phyloP scores from a whole-genome alignment of 2,113 vertebrate genomes.

The Gyps fulvus region DNA sequence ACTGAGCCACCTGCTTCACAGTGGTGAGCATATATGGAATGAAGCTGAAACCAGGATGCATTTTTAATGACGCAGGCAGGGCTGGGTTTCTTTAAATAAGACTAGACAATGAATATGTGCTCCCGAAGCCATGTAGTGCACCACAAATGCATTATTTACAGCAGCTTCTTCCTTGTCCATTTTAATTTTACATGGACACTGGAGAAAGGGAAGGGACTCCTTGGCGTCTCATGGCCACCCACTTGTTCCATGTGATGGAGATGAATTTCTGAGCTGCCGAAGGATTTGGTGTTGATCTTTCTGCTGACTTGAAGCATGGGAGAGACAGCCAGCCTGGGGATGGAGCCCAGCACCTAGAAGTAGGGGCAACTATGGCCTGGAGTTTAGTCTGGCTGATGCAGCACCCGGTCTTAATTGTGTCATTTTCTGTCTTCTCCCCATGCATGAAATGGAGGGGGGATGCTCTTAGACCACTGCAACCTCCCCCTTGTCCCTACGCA shows the following conservation, averaged over 20 bases:
- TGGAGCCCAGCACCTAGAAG: background rate
- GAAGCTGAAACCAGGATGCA: slow-evolving; percentile 64
- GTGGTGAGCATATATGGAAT: slow-evolving; percentile 25
- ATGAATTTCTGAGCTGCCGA: background rate
- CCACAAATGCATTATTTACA: slow-evolving; percentile 68
- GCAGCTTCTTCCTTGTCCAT: slow-evolving; percentile 60
- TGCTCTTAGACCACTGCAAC: background rate
- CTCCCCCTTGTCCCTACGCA: accelerated
- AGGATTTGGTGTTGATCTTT: background rate
- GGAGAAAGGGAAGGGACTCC: slow-evolving; percentile 38
- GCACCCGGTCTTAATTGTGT: accelerated
- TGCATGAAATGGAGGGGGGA: background rate
- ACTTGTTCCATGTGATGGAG: background rate
- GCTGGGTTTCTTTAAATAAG: slow-evolving; percentile 69
- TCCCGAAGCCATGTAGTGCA: slow-evolving; percentile 30
- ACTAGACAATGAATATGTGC: slow-evolving; percentile 49
- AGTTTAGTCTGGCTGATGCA: background rate
- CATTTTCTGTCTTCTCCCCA: background rate
- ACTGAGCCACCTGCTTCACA: slow-evolving; percentile 42
- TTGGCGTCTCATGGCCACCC: background rate
- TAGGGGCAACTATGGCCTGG: background rate
- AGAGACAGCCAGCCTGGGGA: background rate
- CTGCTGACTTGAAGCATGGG: background rate
- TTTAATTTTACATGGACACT: slow-evolving; percentile 69
- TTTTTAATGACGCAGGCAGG: slow-evolving; percentile 64